Evolutionary conservation across 2,797 vertebrate genomes (phyloP).

Genomic region (Phrynocephalus forsythii): DNA sequence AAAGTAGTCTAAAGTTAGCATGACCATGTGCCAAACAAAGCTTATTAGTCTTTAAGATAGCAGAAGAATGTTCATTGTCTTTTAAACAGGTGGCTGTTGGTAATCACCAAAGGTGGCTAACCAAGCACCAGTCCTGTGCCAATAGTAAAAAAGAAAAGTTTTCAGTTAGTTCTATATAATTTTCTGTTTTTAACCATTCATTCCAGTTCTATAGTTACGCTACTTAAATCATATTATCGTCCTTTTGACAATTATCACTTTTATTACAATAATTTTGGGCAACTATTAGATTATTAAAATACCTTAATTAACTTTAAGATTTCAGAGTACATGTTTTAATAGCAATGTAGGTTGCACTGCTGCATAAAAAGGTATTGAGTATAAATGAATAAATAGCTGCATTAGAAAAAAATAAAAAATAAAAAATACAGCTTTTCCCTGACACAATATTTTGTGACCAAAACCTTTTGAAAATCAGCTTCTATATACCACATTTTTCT

Average conservation of each 20-base stretch:
- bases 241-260: neutral
- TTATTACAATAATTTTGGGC: conserved; percentile 5
- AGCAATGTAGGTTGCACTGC: neutral
- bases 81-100: too few species aligned
- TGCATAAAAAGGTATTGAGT: neutral
- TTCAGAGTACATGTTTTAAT: neutral
- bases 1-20: too few species aligned
- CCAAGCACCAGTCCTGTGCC: neutral
- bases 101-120: neutral
- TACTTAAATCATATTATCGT: neutral
- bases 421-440: neutral
- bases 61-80: too few species aligned
- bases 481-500: neutral
- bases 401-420: neutral
- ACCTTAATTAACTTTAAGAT: conserved; percentile 2
- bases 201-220: neutral
- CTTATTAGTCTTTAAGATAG: too few species aligned
- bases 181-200: neutral
- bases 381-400: conserved; percentile 5
- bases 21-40: too few species aligned
- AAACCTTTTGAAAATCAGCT: neutral
- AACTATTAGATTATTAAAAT: neutral
- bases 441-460: neutral
- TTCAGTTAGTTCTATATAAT: neutral
- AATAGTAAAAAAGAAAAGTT: neutral